phyloP scores from a whole-genome alignment of 2,797 vertebrate species.

The Paramormyrops hopkinsi region DNA sequence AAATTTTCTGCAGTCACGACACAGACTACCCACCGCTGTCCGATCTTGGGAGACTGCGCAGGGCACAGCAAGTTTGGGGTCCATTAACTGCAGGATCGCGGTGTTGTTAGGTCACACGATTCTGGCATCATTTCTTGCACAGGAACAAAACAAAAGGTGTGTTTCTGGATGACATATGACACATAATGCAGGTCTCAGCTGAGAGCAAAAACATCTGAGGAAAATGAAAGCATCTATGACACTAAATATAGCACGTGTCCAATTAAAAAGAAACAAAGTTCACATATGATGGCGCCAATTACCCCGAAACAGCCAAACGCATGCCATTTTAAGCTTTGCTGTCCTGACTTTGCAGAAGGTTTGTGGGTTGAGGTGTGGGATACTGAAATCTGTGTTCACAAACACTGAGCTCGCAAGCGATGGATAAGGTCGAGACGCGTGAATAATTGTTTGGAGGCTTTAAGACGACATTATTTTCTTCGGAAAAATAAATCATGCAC shows the following conservation, averaged over 20 bases:
- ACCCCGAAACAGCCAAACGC: no score
- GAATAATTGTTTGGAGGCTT: not conserved
- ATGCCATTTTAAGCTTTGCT: not conserved
- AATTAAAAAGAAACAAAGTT: not conserved
- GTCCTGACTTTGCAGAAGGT: not conserved
- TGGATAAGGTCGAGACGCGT: not conserved
- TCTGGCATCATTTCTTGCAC: constrained; percentile 39
- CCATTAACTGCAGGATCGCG: not conserved
- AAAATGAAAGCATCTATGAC: constrained; percentile 27
- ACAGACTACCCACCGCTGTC: constrained; percentile 13
- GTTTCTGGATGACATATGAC: constrained; percentile 43
- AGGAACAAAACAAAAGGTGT: constrained; percentile 44
- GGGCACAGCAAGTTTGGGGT: not conserved
- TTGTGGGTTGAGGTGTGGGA: not conserved
- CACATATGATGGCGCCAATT: not conserved
- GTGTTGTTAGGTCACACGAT: constrained; percentile 18
- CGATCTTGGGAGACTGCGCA: constrained; percentile 36
- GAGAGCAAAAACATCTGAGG: constrained; percentile 45
- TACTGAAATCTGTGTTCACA: not conserved
- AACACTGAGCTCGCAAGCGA: not conserved
- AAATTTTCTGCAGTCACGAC: not conserved
- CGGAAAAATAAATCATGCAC: constrained; percentile 37
- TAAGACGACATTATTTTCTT: not conserved
- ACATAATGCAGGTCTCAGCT: constrained; percentile 40
- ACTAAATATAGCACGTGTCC: not conserved